phyloP scores from a whole-genome alignment of 2,113 vertebrate genomes.

The Chionis minor region DNA sequence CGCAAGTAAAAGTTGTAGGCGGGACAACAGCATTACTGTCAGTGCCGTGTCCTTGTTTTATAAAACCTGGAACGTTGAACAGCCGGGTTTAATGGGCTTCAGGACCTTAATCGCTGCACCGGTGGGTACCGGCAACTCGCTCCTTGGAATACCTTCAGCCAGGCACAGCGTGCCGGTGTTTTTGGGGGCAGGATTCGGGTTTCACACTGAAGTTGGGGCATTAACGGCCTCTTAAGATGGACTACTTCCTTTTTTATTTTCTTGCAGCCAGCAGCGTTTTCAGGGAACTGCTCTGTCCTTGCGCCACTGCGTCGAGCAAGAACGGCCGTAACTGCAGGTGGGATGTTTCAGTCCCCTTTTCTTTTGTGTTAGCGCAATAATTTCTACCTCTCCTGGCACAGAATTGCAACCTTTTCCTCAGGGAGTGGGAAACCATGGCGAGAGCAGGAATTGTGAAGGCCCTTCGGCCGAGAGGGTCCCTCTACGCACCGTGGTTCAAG shows the following conservation, averaged over 20 bases:
- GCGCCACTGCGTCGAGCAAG: rapidly evolving
- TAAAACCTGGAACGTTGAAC: background rate
- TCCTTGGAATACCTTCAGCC: too few relatives aligned
- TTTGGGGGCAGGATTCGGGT: background rate
- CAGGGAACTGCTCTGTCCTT: background rate
- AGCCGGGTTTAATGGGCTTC: background rate
- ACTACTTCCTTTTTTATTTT: background rate
- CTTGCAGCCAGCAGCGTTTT: background rate
- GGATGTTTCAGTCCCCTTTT: background rate
- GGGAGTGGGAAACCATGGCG: background rate
- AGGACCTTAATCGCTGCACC: rapidly evolving
- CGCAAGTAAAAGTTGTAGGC: rapidly evolving
- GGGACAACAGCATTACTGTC: background rate
- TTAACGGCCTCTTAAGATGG: background rate
- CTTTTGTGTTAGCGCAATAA: rapidly evolving
- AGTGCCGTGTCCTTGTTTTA: background rate
- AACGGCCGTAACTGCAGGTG: background rate
- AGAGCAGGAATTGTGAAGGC: too few relatives aligned
- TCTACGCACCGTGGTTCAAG: rapidly evolving
- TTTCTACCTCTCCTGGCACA: background rate
- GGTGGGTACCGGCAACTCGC: rapidly evolving
- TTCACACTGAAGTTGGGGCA: rapidly evolving
- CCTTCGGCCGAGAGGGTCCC: background rate
- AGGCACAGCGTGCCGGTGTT: rapidly evolving
- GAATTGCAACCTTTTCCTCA: background rate